These are phyloP conservation scores for Telmatherina bonti DNA, from an alignment of 2,797 vertebrate genomes.

Conservation along the genomic window DNA sequence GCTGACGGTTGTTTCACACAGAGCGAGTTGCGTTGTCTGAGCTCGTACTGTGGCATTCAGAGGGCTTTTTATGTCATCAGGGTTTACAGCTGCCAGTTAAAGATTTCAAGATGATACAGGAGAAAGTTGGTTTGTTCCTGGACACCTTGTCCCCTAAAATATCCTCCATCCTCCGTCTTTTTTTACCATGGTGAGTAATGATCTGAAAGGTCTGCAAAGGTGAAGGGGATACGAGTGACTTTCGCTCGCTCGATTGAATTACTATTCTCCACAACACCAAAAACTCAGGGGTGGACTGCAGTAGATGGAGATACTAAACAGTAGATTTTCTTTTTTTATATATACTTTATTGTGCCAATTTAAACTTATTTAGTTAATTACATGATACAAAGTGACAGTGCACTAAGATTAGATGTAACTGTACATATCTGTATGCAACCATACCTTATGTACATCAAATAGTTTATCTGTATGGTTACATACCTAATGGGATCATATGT, in stretches of 20 bases:
- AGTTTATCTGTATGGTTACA: too few relatives aligned
- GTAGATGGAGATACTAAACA: too few relatives aligned
- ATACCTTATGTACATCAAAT: too few relatives aligned
- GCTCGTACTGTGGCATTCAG: conserved; percentile 70
- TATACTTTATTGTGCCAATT: too few relatives aligned
- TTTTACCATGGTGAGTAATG: conserved; percentile 70
- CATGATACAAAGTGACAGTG: too few relatives aligned
- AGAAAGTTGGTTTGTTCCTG: conserved; percentile 63
- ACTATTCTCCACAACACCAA: conserved; percentile 42
- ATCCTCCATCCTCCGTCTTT: conserved; percentile 60
- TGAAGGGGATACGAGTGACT: conserved; percentile 64
- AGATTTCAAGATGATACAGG: conserved; percentile 76
- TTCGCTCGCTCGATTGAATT: conserved; percentile 66
- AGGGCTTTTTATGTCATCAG: conserved; percentile 78
- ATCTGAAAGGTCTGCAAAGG: conserved; percentile 71
- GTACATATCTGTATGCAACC: too few relatives aligned
- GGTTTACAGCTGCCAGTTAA: conserved; percentile 79
- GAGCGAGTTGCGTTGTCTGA: too few relatives aligned
- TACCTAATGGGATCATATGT: too few relatives aligned
- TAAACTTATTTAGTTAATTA: too few relatives aligned
- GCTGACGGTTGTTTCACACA: conserved; percentile 45
- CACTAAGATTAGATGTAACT: too few relatives aligned
- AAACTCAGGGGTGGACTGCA: conserved; percentile 4
- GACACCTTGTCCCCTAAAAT: conserved; percentile 74
- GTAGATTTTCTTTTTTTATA: too few relatives aligned